Evolutionary conservation across 2,113 vertebrate genomes (phyloP).

Genomic region (Pseudolaguvia tuberculata): DNA sequence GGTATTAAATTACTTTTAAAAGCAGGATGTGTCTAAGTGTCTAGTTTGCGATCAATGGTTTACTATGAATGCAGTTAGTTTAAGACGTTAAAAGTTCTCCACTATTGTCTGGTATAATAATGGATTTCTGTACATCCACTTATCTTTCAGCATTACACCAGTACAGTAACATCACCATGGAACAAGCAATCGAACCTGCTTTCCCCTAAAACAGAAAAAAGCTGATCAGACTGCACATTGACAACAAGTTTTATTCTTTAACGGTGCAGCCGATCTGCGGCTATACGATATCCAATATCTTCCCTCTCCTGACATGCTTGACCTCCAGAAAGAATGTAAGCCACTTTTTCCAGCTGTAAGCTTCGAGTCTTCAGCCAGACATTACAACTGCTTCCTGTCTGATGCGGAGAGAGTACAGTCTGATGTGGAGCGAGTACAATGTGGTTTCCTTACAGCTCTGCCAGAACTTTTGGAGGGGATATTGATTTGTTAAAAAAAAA

Average conservation of each 20-base stretch:
- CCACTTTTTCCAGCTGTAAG: slow-evolving; percentile 46
- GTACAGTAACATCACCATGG: neutral
- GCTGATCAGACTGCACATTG: slow-evolving; percentile 13
- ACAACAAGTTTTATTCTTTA: neutral
- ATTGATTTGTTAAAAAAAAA: neutral
- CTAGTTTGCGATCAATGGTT: neutral
- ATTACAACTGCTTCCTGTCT: slow-evolving; percentile 31
- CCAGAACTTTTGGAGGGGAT: neutral
- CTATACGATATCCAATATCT: slow-evolving; percentile 26
- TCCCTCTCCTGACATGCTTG: slow-evolving; percentile 31
- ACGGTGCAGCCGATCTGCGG: neutral
- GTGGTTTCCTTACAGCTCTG: neutral
- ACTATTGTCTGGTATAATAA: neutral
- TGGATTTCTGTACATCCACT: neutral
- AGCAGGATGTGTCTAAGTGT: neutral
- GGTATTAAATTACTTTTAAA: too few species aligned
- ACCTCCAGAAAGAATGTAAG: slow-evolving; percentile 42
- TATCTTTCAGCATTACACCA: neutral
- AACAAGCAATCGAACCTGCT: neutral
- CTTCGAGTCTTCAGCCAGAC: slow-evolving; percentile 22
- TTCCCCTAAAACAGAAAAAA: neutral
- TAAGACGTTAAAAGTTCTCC: too few species aligned
- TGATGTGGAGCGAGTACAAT: slow-evolving; percentile 3
- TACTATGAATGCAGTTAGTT: too few species aligned
- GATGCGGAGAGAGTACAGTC: neutral